Conservation (phyloP, 2,797 vertebrate genomes). For the Diceros bicornis region DNA sequence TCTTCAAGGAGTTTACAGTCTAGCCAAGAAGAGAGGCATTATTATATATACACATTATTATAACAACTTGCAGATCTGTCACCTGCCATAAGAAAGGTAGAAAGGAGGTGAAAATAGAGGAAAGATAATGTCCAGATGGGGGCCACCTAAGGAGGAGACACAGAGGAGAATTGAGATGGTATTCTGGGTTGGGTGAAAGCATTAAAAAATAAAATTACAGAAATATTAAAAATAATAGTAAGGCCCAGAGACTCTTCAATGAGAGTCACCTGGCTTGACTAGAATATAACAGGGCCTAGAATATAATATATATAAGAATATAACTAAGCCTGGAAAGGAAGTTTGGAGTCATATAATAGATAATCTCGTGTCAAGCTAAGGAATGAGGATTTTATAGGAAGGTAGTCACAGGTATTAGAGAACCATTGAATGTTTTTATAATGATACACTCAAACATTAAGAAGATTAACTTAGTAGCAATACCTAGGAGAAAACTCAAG, state of each 20-base stretch:
- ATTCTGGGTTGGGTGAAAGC: background rate
- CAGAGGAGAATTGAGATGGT: background rate
- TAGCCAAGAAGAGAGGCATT: background rate
- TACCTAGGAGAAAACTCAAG: background rate
- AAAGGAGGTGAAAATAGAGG: background rate
- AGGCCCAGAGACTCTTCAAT: background rate
- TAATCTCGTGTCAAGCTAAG: background rate
- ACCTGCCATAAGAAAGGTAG: background rate
- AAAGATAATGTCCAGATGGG: background rate
- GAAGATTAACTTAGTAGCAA: constrained; percentile 9
- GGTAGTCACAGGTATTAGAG: background rate
- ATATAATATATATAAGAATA: background rate
- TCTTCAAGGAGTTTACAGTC: background rate
- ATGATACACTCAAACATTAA: background rate
- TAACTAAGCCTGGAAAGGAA: background rate
- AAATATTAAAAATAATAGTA: background rate
- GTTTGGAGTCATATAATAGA: background rate
- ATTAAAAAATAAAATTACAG: background rate
- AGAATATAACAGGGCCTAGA: background rate
- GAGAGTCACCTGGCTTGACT: background rate
- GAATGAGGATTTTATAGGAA: background rate
- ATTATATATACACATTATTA: background rate
- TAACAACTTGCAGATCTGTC: background rate
- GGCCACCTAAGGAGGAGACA: background rate
- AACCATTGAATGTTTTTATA: background rate